Evolutionary conservation across 1,140 invertebrate genomes (phyloP), one percentile per base, ranked within the genome.

Genomic region (Drosophila setifemur): DNA sequence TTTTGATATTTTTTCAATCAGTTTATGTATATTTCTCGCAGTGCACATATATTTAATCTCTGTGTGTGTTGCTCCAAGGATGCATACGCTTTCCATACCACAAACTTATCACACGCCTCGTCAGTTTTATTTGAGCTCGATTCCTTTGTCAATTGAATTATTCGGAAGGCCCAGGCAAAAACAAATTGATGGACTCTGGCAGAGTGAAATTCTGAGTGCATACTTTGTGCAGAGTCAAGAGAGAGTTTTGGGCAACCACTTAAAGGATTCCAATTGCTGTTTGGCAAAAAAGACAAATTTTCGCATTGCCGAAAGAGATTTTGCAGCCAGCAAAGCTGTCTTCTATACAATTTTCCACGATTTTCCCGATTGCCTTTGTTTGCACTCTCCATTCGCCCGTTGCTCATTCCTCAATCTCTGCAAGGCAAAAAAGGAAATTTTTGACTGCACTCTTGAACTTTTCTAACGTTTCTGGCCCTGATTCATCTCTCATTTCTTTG

Each of bases 381-480:
- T 52, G 57, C 60, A 48, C 42, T 63, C 39, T 25, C 25, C 60
- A 48, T 37, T 48, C 19, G 21, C 33, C 18, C 14, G 11, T 9
- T 64, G 57, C 43, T 49, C 33, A 31, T 40, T 49, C 33, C 29
- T 26, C 18, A 48, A 57, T 37, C 29, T 7, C 6, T 18, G n/a
- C 14, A 12, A 33, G 31, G 54, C 28, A 11, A 50, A 54, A 63
- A 33, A 66, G 40, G 42, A 55, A 11, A 52, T 28, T 76, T 82
- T 18, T 55, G 40, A 29, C 35, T 79, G 76, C 58, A 82, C 53
- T 81, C 49, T 43, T 66, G 44, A 82, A 82, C 35, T 82, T 79
- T 74, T 23, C 18, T 47, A 33, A n/a, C n/a, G 61, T 49, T 53
- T 50, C 16, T 25, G 54, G 68, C 69, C 31, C 29, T 54, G 75